Conservation (phyloP, 2,113 vertebrate species). For the Montifringilla adamsi region DNA sequence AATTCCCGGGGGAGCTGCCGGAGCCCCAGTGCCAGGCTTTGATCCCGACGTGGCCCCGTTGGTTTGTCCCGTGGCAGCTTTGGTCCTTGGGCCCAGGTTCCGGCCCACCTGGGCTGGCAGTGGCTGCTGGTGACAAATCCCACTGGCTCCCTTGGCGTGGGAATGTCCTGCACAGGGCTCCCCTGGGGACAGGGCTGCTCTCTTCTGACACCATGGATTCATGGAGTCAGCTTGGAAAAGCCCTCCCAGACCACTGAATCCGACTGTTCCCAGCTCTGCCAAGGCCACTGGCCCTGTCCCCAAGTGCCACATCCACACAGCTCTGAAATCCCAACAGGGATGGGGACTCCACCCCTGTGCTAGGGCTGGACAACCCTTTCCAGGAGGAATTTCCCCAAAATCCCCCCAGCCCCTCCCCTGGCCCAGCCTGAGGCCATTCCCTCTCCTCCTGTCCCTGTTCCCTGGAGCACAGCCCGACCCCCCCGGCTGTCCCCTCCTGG, state of each 20-base stretch:
- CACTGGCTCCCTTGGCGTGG: neutral
- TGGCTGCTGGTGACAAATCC: neutral
- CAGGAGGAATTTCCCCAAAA: no score
- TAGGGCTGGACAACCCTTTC: no score
- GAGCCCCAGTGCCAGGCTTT: neutral
- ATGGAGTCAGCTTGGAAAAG: neutral
- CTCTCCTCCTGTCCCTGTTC: neutral
- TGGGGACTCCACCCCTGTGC: neutral
- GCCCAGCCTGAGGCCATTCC: neutral
- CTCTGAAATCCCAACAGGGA: no score
- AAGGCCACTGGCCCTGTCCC: neutral
- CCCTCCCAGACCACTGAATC: neutral
- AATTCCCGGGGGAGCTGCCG: neutral
- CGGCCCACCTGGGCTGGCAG: neutral
- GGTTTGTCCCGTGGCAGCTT: neutral
- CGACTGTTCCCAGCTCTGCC: no score
- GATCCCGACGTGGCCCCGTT: neutral
- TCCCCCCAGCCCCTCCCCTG: neutral
- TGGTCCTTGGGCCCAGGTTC: neutral
- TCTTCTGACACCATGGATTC: neutral
- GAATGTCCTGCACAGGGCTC: neutral
- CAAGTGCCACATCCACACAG: no score
- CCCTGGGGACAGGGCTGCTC: neutral
- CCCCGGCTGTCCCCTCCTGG: neutral
- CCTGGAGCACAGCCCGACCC: neutral